These are phyloP conservation scores for Alaudala cheleensis DNA, from an alignment of 2,113 vertebrate genomes.

Conservation along the genomic window DNA sequence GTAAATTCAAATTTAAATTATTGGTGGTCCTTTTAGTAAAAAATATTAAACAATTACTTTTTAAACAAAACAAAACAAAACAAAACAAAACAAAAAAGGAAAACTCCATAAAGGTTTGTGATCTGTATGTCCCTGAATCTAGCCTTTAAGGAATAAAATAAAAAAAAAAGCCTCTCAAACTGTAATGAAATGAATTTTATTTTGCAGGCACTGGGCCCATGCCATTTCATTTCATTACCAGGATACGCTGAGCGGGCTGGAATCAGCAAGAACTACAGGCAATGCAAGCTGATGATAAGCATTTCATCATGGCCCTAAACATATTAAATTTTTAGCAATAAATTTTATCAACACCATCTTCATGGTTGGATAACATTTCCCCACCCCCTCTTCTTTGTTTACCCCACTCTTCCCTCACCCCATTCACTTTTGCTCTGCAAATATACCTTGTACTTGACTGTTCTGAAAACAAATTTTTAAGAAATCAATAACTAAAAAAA, in stretches of 20 bases:
- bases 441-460: not conserved
- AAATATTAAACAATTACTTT: not conserved
- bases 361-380: not conserved
- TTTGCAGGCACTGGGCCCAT: slow-evolving; percentile 49
- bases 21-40: not conserved
- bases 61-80: not conserved
- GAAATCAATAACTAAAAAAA: not conserved
- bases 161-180: slow-evolving; percentile 9
- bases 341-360: slow-evolving; percentile 70
- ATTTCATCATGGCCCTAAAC: slow-evolving; percentile 71
- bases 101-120: not conserved
- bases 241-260: slow-evolving; percentile 40
- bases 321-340: slow-evolving; percentile 73
- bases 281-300: slow-evolving; percentile 70
- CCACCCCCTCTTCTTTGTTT: not conserved
- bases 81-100: not conserved
- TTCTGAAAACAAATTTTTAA: not conserved
- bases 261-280: slow-evolving; percentile 66
- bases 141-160: slow-evolving; percentile 11
- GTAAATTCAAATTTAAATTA: not conserved
- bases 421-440: not conserved
- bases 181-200: slow-evolving; percentile 67
- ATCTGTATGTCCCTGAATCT: not conserved
- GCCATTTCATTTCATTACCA: slow-evolving; percentile 71
- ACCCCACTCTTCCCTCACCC: not conserved